phyloP scores from a whole-genome alignment of 2,888 invertebrate species.

The Hydroisotoma schaefferi region DNA sequence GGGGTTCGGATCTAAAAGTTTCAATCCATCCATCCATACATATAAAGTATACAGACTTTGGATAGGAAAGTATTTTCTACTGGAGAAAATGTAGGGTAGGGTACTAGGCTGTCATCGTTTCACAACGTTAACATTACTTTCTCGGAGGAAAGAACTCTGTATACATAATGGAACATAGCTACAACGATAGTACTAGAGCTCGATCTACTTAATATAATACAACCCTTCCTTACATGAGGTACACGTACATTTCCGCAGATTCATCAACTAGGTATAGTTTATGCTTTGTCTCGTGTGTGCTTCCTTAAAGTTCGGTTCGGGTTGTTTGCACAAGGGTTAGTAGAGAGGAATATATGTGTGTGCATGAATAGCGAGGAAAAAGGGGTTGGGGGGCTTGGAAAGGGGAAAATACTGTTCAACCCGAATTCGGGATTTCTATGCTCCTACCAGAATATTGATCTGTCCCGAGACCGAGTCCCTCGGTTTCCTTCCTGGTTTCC shows the following conservation, averaged over 20 bases:
- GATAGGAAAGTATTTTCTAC: background rate
- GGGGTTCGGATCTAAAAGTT: constrained; percentile 5
- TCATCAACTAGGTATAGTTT: too few relatives aligned
- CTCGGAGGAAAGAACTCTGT: too few relatives aligned
- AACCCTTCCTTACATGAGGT: too few relatives aligned
- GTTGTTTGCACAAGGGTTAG: too few relatives aligned
- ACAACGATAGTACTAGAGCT: too few relatives aligned
- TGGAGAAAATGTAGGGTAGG: constrained; percentile 13
- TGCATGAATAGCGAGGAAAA: background rate
- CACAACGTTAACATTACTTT: too few relatives aligned
- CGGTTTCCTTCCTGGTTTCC: constrained; percentile 10
- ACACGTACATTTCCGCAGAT: too few relatives aligned
- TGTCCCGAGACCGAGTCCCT: constrained; percentile 18
- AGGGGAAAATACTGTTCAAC: constrained; percentile 17
- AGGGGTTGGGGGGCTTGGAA: background rate
- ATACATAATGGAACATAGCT: too few relatives aligned
- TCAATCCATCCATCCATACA: constrained; percentile 2
- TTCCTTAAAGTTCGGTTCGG: too few relatives aligned
- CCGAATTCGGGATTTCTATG: constrained; percentile 31
- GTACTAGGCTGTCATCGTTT: background rate
- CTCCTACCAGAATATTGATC: constrained; percentile 38
- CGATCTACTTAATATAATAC: too few relatives aligned
- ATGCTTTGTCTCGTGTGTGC: too few relatives aligned
- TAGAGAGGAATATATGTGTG: too few relatives aligned
- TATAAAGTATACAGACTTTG: constrained; percentile 1